These are phyloP conservation scores for Hafferia zeledoni DNA, from an alignment of 2,797 vertebrate species.

Conservation along the genomic window DNA sequence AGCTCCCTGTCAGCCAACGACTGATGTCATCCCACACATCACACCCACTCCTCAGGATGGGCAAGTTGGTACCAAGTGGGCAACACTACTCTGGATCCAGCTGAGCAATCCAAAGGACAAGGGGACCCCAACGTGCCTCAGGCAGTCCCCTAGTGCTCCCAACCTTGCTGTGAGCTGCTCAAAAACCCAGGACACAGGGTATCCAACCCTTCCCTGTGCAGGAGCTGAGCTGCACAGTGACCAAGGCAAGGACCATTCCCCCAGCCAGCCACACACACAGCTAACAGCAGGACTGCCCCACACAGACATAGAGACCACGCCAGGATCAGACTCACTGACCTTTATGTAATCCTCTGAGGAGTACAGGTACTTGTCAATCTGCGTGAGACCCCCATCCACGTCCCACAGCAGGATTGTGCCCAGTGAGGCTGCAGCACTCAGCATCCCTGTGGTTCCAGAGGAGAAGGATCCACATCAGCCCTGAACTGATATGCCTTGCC, in stretches of 20 bases:
- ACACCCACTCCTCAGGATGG: background rate
- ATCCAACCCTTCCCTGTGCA: background rate
- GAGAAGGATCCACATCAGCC: background rate
- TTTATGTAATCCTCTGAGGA: constrained; percentile 99
- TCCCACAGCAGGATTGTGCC: constrained; percentile 98
- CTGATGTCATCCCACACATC: background rate
- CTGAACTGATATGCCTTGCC: background rate
- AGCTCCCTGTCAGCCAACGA: background rate
- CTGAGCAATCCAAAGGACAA: background rate
- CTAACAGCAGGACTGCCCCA: background rate
- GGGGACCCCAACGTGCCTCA: background rate
- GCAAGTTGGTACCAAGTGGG: background rate
- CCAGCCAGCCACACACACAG: background rate
- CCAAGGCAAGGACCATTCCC: background rate
- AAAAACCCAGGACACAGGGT: background rate
- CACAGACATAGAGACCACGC: accelerated
- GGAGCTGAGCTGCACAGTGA: accelerated
- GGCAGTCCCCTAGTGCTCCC: background rate
- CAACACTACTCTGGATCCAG: background rate
- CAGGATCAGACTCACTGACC: constrained; percentile 69
- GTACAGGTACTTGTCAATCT: constrained; percentile 98
- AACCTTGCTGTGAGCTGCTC: background rate
- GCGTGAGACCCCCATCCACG: constrained; percentile 94
- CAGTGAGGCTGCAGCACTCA: constrained; percentile 95
- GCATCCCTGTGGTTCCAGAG: constrained; percentile 84